Conservation (phyloP, 2,797 vertebrate species). For the Crocodylus rhombifer region DNA sequence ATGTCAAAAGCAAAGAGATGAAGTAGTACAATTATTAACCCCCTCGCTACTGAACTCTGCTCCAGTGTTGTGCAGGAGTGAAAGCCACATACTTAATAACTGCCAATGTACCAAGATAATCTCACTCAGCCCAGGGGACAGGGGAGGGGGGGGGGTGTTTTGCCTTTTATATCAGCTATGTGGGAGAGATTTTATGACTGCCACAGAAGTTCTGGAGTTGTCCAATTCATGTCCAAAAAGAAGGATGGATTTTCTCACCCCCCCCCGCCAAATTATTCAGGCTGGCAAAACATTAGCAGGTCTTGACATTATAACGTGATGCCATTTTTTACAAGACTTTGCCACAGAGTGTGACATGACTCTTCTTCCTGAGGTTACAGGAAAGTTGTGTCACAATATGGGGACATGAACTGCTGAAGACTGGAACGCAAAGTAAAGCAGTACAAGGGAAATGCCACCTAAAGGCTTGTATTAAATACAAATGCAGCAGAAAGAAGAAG, state of each 20-base stretch:
- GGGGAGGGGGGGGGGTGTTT: not conserved
- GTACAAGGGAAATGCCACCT: not conserved
- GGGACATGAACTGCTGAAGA: not conserved
- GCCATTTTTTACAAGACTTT: not conserved
- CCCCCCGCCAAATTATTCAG: no score
- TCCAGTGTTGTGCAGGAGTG: accelerated
- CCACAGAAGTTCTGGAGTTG: accelerated
- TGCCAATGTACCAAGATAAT: not conserved
- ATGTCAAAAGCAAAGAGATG: conserved; percentile 17
- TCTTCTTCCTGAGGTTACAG: not conserved
- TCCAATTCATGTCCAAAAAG: no score
- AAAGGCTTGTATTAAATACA: not conserved
- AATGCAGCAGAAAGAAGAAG: not conserved
- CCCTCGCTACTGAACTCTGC: not conserved
- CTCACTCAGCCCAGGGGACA: not conserved
- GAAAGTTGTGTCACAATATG: not conserved
- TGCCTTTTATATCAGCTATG: not conserved
- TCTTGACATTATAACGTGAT: not conserved
- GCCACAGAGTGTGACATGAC: not conserved
- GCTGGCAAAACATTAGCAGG: not conserved
- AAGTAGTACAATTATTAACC: conserved; percentile 2
- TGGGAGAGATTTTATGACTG: not conserved
- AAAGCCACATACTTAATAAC: not conserved
- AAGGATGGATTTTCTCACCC: not conserved
- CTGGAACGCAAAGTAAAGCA: not conserved